phyloP scores from a whole-genome alignment of 2,113 vertebrate species.

The Myotis yumanensis region DNA sequence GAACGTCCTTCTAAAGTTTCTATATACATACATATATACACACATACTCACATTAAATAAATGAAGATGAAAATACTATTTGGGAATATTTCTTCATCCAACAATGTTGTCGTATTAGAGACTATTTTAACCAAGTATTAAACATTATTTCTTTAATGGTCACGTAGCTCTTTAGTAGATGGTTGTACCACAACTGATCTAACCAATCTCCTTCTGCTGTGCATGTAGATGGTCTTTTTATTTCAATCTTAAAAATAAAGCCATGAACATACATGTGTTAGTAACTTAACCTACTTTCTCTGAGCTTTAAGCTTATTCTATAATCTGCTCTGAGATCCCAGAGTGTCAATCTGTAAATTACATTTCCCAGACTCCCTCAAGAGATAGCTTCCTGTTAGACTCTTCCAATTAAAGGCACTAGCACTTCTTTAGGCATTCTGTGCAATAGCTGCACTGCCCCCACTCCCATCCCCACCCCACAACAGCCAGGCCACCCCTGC shows the following conservation, averaged over 20 bases:
- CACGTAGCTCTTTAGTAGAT: not conserved
- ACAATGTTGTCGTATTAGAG: not conserved
- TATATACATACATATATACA: not conserved
- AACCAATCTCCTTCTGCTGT: not conserved
- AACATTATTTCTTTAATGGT: not conserved
- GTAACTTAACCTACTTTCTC: not conserved
- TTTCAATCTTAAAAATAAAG: not conserved
- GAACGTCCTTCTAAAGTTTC: not conserved
- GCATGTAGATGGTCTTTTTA: not conserved
- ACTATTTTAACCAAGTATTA: not conserved
- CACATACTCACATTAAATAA: not conserved
- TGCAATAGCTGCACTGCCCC: not conserved
- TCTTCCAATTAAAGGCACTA: not conserved
- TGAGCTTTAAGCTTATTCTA: not conserved
- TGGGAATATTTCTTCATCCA: not conserved
- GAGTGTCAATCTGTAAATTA: not conserved
- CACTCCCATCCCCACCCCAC: not conserved
- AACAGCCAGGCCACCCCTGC: not conserved
- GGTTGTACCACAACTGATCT: not conserved
- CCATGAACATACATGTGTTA: not conserved
- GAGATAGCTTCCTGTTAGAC: not conserved
- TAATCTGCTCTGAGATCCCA: not conserved
- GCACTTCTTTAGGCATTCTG: not conserved
- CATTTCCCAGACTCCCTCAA: not conserved
- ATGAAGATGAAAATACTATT: not conserved